These are phyloP conservation scores for Eucera pruinosa DNA, from an alignment of 2,888 invertebrate genomes.

Conservation along the genomic window DNA sequence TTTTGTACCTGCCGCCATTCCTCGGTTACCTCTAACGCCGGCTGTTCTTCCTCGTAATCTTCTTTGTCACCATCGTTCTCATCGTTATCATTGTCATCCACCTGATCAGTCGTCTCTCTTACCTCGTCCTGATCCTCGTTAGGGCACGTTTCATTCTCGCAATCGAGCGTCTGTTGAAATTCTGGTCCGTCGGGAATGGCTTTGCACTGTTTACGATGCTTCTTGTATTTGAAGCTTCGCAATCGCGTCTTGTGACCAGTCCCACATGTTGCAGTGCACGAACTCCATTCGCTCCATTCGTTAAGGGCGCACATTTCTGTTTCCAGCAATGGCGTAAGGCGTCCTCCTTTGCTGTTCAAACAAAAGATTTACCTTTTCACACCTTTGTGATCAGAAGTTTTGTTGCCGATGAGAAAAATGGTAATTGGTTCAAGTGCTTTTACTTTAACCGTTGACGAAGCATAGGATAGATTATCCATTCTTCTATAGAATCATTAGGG, in stretches of 20 bases:
- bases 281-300: slow-evolving; percentile 92
- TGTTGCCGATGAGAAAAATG: too few species aligned
- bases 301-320: slow-evolving; percentile 88
- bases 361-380: too few species aligned
- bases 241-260: slow-evolving; percentile 92
- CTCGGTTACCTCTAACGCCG: slow-evolving; percentile 72
- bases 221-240: slow-evolving; percentile 88
- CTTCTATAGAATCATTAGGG: too few species aligned
- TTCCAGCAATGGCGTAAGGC: slow-evolving; percentile 50
- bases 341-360: slow-evolving; percentile 55
- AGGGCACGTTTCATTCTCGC: slow-evolving; percentile 74
- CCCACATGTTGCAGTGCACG: slow-evolving; percentile 94
- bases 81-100: slow-evolving; percentile 48
- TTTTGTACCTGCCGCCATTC: slow-evolving; percentile 78
- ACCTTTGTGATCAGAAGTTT: too few species aligned
- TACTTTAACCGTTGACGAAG: too few species aligned
- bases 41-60: slow-evolving; percentile 55
- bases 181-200: slow-evolving; percentile 60
- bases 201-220: slow-evolving; percentile 76
- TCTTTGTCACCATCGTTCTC: slow-evolving; percentile 44
- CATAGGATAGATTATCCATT: too few species aligned
- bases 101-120: slow-evolving; percentile 46
- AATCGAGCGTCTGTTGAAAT: slow-evolving; percentile 77
- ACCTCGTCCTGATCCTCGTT: slow-evolving; percentile 73
- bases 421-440: too few species aligned